Conservation (phyloP, 2,888 invertebrate genomes). For the Lasioglossum zephyrum region DNA sequence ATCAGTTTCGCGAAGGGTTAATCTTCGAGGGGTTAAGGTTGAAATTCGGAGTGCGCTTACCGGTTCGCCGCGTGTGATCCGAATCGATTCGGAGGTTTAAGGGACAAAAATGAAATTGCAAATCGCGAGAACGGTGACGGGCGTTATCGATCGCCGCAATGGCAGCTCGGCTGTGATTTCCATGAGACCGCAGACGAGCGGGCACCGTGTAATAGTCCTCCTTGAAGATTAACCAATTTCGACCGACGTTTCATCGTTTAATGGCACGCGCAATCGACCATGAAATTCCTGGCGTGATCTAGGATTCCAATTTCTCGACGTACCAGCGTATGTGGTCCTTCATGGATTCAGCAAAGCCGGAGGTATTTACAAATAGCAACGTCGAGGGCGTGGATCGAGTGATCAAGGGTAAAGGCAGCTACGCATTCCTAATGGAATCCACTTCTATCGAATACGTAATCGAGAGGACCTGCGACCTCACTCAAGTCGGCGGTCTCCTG, state of each 20-base stretch:
- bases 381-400: conserved; percentile 95
- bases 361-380: conserved; percentile 93
- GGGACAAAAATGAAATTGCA: background rate
- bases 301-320: conserved; percentile 94
- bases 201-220: conserved; percentile 44
- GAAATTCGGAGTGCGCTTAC: background rate
- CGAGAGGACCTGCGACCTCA: conserved; percentile 93
- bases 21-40: conserved; percentile 13
- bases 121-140: background rate
- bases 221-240: conserved; percentile 65
- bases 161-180: background rate
- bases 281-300: conserved; percentile 75
- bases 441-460: conserved; percentile 96
- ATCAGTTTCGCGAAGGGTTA: background rate
- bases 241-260: conserved; percentile 62
- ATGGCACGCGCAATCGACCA: conserved; percentile 56
- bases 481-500: conserved; percentile 92
- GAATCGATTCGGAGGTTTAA: background rate
- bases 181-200: background rate
- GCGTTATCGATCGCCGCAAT: conserved; percentile 13
- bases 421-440: conserved; percentile 98
- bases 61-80: background rate
- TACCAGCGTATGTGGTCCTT: conserved; percentile 97
- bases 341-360: conserved; percentile 94
- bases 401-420: conserved; percentile 90